Percentiles rank a stretch among this genome's conserved stretches.
Evolutionary conservation across 2,797 vertebrate species (phyloP).

Genomic region (Ispidina picta): DNA sequence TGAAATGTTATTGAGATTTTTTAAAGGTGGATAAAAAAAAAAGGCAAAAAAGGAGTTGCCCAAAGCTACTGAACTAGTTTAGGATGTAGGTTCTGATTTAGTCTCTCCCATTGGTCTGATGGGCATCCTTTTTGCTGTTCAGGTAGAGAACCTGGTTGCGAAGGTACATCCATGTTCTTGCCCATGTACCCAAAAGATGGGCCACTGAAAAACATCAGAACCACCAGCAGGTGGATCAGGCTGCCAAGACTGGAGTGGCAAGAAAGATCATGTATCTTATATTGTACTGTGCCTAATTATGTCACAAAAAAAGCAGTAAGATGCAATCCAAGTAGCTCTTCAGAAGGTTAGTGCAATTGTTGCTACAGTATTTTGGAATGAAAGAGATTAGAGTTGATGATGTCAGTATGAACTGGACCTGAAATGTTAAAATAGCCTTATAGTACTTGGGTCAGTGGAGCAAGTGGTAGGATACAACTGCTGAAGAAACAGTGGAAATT

Average conservation of each 20-base stretch:
- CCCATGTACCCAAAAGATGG: too few species aligned
- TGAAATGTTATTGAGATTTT: not conserved
- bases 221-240: too few species aligned
- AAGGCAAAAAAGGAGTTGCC: not conserved
- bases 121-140: too few species aligned
- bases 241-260: not conserved
- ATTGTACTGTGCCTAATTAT: not conserved
- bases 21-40: not conserved
- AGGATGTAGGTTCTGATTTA: not conserved
- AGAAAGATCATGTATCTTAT: not conserved
- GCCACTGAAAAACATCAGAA: too few species aligned
- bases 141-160: too few species aligned
- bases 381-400: not conserved
- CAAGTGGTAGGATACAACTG: not conserved
- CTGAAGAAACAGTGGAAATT: not conserved
- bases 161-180: too few species aligned
- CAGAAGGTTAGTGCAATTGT: not conserved
- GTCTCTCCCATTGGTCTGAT: not conserved
- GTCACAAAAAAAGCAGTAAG: not conserved
- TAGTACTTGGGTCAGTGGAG: not conserved
- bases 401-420: constrained; percentile 21
- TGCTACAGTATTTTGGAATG: not conserved
- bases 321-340: not conserved
- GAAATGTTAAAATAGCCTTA: not conserved
- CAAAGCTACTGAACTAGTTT: not conserved